Base-by-base conservation (phyloP, 2,113 vertebrate species). In the Choloepus hoffmanni region DNA sequence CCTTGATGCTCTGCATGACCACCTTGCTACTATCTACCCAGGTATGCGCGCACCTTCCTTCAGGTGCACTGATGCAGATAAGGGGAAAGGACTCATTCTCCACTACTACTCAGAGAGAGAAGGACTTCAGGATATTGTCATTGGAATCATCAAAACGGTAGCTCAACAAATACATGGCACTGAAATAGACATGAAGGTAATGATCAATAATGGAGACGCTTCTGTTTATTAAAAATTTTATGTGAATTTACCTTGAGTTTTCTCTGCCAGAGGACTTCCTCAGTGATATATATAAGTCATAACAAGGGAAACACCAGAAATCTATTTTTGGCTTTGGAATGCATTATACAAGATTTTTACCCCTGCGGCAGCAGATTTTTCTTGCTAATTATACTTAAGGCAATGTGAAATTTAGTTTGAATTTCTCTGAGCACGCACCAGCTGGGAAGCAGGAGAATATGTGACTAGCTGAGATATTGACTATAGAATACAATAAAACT, bases 131-230 rank as follows among this genome's bases (percentile, higher is more conserved):
- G 99, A 99, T 97, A 99, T 99, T 86, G 99, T 99, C 94, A 99
- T 99, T 74, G 99, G 99, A 86, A 99, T 99, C 97, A 99, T 99
- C 98, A 99, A 99, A 98, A 99, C 99, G 0, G 99, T 99, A 45
- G 99, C 99, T 78, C 99, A 99, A 4, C 99, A 99, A 97, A 99
- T 99, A 97, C 99, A 99, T 0, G 99, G 99, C 95, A 99, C 99
- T 19, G 99, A 99, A 98, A 99, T 99, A 85, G 99, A 99, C 97
- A 99, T 99, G 99, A 99, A 99, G 99, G 99, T 99, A 98, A 98
- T 96, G 43, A 81, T 79, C 77, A 55, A 62, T 33, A 9, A 0
- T 0, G 6, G 70, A n/a, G 13, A 7, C 2, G 4, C 14, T 30
- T 70, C 16, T 55, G 55, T 72, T 85, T 50, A 19, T 76, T 11